Evolutionary conservation across 1,140 invertebrate genomes (phyloP).

Genomic region (Melanaphis sacchari): DNA sequence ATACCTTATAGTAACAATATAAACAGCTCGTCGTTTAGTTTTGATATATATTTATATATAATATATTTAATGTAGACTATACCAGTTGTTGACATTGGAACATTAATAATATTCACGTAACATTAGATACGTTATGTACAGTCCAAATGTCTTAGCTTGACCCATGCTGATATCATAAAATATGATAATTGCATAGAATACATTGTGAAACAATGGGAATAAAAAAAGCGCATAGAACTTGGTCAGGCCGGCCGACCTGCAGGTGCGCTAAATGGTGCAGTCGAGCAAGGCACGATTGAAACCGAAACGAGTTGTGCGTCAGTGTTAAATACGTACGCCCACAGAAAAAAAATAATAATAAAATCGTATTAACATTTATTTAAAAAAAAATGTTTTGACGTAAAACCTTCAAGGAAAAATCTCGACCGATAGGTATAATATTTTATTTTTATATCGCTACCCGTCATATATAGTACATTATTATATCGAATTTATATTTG

Average conservation of each 20-base stretch:
- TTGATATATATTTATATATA: not conserved
- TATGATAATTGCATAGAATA: not conserved
- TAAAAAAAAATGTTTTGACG: not conserved
- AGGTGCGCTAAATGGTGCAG: not conserved
- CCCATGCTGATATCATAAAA: not conserved
- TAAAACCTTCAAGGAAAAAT: not conserved
- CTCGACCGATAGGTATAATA: constrained; percentile 6
- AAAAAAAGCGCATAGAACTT: not conserved
- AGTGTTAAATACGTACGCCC: not conserved
- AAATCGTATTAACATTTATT: not conserved
- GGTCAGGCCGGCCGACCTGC: not conserved
- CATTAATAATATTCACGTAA: not conserved
- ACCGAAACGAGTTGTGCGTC: not conserved
- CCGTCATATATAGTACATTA: not conserved
- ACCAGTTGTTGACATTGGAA: not conserved
- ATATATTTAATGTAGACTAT: not conserved
- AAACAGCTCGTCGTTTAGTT: not conserved
- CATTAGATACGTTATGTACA: not conserved
- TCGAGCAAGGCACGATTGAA: not conserved
- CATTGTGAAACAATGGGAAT: not conserved
- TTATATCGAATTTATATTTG: not conserved
- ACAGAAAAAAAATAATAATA: not conserved
- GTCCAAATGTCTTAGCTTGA: not conserved
- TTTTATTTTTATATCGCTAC: not conserved
- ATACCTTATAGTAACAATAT: not conserved